phyloP scores from a whole-genome alignment of 2,888 invertebrate species.

The Crematogaster levior region DNA sequence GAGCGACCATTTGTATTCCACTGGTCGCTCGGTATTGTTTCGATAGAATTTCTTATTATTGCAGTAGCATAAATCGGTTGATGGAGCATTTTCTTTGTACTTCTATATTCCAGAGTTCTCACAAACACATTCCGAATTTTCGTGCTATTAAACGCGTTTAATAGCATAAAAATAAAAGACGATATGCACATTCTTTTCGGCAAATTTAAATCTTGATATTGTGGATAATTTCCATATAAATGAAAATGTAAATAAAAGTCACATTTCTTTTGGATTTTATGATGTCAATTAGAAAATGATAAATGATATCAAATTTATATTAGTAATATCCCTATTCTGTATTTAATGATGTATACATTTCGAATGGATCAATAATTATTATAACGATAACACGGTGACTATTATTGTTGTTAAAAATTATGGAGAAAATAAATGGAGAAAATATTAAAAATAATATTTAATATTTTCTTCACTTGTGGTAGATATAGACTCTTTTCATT shows the following conservation, averaged over 20 bases:
- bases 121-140: neutral
- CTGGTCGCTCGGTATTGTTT: slow-evolving; percentile 38
- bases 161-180: neutral
- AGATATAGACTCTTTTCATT: too few species aligned
- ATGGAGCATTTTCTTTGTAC: neutral
- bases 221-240: neutral
- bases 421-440: too few species aligned
- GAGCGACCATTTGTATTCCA: slow-evolving; percentile 61
- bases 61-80: slow-evolving; percentile 40
- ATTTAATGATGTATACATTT: slow-evolving; percentile 3
- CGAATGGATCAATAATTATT: neutral
- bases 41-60: slow-evolving; percentile 45
- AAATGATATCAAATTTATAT: slow-evolving; percentile 34
- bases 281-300: neutral
- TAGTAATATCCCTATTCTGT: neutral
- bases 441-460: too few species aligned
- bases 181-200: neutral
- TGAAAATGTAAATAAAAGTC: neutral
- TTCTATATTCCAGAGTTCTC: neutral
- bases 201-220: neutral
- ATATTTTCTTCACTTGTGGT: too few species aligned
- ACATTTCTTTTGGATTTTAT: neutral
- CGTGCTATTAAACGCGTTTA: too few species aligned
- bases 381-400: neutral
- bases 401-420: neutral